Evolutionary conservation across 2,113 vertebrate genomes (phyloP).

Genomic region (Microtus montanus): DNA sequence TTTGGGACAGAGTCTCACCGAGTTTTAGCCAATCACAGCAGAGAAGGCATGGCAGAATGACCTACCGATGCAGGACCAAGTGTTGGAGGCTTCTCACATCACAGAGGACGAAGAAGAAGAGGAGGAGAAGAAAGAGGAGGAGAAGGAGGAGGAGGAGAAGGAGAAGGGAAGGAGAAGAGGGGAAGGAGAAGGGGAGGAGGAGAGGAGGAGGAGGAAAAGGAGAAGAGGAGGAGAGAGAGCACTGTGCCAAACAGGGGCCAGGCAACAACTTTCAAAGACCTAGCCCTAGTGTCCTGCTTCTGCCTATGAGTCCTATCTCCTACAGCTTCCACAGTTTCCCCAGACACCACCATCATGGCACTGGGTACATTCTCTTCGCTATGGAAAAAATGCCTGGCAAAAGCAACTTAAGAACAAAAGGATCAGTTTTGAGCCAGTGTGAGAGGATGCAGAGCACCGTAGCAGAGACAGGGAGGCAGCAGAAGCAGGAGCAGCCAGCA

Average conservation of each 20-base stretch:
- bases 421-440: neutral
- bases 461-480: too few species aligned
- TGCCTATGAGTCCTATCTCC: neutral
- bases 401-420: neutral
- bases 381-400: neutral
- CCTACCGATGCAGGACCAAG: neutral
- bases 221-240: neutral
- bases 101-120: neutral
- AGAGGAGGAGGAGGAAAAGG: too few species aligned
- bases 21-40: neutral
- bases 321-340: neutral
- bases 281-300: neutral
- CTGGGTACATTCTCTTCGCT: neutral
- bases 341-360: neutral
- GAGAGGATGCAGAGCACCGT: too few species aligned
- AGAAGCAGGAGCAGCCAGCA: neutral
- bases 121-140: too few species aligned
- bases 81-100: neutral
- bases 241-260: neutral
- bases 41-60: neutral
- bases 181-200: too few species aligned
- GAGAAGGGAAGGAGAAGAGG: accelerated
- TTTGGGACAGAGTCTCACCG: neutral
- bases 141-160: too few species aligned
- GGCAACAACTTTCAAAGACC: neutral